Percentiles rank a stretch among this genome's conserved stretches.
Conservation (phyloP, 1,140 invertebrate genomes). For the Nasonia giraulti region DNA sequence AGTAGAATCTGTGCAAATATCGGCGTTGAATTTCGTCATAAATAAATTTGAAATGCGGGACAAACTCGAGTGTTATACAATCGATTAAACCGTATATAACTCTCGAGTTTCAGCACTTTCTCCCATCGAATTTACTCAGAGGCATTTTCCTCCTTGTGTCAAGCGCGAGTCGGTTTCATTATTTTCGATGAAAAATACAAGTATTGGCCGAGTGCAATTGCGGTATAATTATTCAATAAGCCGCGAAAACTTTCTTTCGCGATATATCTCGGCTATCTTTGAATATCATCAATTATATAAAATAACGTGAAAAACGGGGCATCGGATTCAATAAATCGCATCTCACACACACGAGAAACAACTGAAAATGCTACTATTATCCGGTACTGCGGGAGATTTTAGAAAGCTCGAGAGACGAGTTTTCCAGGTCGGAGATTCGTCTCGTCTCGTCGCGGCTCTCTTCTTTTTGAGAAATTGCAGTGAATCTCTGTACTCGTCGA, state of each 20-base stretch:
- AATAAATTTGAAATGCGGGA: background rate
- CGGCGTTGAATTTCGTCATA: background rate
- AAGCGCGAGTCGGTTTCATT: background rate
- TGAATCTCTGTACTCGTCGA: background rate
- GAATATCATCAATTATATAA: no score
- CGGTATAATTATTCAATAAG: background rate
- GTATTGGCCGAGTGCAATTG: background rate
- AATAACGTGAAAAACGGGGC: no score
- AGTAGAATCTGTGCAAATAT: background rate
- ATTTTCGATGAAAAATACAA: background rate
- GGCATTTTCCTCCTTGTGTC: background rate
- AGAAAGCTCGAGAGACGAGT: constrained; percentile 2
- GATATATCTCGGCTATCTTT: no score
- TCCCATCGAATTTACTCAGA: background rate
- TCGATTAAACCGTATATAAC: constrained; percentile 5
- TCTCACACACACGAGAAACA: background rate
- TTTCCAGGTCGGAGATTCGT: constrained; percentile 13
- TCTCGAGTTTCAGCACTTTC: background rate
- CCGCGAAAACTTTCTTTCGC: background rate
- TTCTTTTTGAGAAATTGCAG: constrained; percentile 23
- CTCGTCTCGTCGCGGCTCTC: background rate
- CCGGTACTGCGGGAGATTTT: background rate
- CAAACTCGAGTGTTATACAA: background rate
- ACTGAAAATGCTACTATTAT: background rate
- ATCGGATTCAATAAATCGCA: no score